Evolutionary conservation across 2,797 vertebrate genomes (phyloP).

Genomic region (Neosilurus mollespiculum): DNA sequence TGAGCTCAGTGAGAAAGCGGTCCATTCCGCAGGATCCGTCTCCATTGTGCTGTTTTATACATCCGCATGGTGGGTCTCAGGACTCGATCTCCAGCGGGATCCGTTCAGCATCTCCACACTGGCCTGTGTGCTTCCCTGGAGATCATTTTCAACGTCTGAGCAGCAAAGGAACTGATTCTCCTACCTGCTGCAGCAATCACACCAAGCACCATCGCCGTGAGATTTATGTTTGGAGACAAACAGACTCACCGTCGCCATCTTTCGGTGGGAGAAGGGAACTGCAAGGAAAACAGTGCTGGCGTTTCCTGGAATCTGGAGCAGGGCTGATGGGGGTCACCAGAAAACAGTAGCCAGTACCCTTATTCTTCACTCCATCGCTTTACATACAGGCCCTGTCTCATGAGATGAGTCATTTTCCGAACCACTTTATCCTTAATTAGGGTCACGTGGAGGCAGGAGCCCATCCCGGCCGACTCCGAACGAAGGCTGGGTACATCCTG

Average conservation of each 20-base stretch:
- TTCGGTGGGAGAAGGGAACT: constrained; percentile 11
- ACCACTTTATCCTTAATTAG: too few relatives aligned
- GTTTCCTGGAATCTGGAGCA: neutral
- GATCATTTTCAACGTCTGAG: neutral
- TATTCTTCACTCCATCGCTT: neutral
- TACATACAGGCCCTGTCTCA: too few relatives aligned
- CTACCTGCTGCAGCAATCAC: constrained; percentile 23
- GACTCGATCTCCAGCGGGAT: neutral
- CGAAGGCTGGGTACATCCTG: too few relatives aligned
- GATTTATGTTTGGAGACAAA: constrained; percentile 53
- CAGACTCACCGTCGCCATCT: constrained; percentile 49
- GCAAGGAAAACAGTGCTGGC: neutral
- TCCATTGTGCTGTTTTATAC: constrained; percentile 24
- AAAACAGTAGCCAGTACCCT: neutral
- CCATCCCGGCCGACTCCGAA: too few relatives aligned
- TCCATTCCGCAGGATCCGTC: constrained; percentile 31
- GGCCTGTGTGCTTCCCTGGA: neutral
- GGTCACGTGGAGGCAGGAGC: too few relatives aligned
- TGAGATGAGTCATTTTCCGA: too few relatives aligned
- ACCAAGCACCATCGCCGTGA: constrained; percentile 48
- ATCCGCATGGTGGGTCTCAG: neutral
- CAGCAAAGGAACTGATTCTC: neutral
- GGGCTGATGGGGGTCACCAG: neutral
- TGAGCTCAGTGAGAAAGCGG: constrained; percentile 26
- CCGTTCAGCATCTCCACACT: neutral